Evolutionary conservation across 2,888 invertebrate genomes (phyloP), one percentile per base, ranked within the genome.

Genomic region (Trachelus iudaicus): DNA sequence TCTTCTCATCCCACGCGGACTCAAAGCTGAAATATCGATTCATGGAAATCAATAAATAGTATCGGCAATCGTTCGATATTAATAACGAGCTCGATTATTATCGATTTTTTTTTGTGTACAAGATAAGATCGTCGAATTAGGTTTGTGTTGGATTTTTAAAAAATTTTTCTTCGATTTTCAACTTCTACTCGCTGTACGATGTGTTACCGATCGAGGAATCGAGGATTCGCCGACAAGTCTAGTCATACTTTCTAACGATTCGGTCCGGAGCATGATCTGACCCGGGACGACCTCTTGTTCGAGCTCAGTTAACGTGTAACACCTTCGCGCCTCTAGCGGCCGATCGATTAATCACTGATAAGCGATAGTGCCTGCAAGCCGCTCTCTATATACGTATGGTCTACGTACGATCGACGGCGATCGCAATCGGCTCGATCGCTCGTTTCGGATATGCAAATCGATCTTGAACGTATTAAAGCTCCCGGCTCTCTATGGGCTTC

Each of bases 241-340:
- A 83, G 81, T 80, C 84, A 80, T 78, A 88, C 90, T 90, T 90
- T 90, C 90, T 90, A 89, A 90, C 90, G 87, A 88, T 87, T 87
- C 85, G 87, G 87, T 81, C 85, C 85, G 83, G 85, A 85, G 84
- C 87, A 87, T 88, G 89, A 88, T 85, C 83, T 84, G 86, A 89
- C 88, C 89, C 81, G 75, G 73, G 77, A 68, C 82, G 87, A 89
- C 87, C 88, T 83, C 85, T 83, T 84, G 84, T 87, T 85, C 83
- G 78, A 77, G 82, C 81, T 75, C 79, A 81, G 83, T 82, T 81
- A 79, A 79, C 83, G 82, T 83, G 83, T 83, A 85, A 81, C 84
- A 81, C 84, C 83, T 83, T 84, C 82, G 80, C 83, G 82, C 85
- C 81, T 83, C 83, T 75, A 83, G 77, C 78, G 30, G 74, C 34